Percentiles rank a stretch among this genome's conserved stretches.
phyloP scores from a whole-genome alignment of 2,797 vertebrate species.

The Falco peregrinus region DNA sequence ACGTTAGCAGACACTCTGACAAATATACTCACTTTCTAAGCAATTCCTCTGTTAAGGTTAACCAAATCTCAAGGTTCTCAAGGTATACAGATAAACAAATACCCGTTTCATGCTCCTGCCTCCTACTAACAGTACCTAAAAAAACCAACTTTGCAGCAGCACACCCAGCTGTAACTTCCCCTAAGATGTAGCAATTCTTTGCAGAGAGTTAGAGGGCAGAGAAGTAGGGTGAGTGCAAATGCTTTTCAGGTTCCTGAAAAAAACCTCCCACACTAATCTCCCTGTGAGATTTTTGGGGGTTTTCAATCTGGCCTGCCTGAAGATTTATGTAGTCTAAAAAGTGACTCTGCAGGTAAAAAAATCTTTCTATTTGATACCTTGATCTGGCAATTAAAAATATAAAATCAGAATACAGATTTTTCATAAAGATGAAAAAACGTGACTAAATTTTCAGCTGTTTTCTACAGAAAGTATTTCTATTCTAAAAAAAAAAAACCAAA shows the following conservation, averaged over 20 bases:
- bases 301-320: neutral
- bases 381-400: neutral
- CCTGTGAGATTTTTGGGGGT: neutral
- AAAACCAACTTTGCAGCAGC: neutral
- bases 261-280: neutral
- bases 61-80: neutral
- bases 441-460: neutral
- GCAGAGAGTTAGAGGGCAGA: neutral
- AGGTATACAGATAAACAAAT: neutral
- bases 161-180: neutral
- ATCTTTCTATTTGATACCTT: neutral
- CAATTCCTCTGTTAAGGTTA: neutral
- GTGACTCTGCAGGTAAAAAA: neutral
- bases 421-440: neutral
- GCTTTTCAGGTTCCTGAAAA: neutral
- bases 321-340: neutral
- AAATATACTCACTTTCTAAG: neutral
- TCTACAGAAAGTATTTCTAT: neutral
- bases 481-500: neutral
- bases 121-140: neutral
- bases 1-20: neutral
- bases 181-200: neutral
- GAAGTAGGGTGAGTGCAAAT: neutral
- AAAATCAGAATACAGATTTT: neutral
- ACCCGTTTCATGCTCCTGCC: neutral